phyloP scores from a whole-genome alignment of 1,140 invertebrate genomes.

The Lasioglossum baleicum region DNA sequence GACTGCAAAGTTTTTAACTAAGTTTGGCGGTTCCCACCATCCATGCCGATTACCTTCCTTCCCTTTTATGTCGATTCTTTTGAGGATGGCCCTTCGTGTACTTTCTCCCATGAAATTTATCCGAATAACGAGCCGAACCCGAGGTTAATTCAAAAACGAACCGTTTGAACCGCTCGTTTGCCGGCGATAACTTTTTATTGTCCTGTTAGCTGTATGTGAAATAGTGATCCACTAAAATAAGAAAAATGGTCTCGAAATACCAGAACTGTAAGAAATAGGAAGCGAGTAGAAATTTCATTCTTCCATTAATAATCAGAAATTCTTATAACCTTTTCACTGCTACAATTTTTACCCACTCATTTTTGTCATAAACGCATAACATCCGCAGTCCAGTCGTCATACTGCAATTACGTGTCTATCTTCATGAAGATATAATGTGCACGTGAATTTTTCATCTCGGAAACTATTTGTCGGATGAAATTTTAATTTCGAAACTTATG shows the following conservation, averaged over 20 bases:
- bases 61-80: conserved; percentile 65
- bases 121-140: conserved; percentile 32
- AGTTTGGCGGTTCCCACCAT: conserved; percentile 63
- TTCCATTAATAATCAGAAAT: no score
- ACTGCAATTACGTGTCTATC: no score
- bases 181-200: conserved; percentile 30
- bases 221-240: neutral
- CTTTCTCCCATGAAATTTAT: conserved; percentile 52
- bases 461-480: no score
- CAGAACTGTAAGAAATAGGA: no score
- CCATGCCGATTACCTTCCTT: conserved; percentile 50
- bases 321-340: no score
- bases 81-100: conserved; percentile 34
- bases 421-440: no score
- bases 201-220: conserved; percentile 2
- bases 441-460: no score
- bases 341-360: no score
- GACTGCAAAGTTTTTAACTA: conserved; percentile 73
- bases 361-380: no score
- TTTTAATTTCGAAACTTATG: no score
- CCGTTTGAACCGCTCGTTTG: conserved; percentile 49
- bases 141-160: conserved; percentile 51
- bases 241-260: neutral
- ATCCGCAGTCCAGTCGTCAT: no score
- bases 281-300: no score